Evolutionary conservation across 2,797 vertebrate genomes (phyloP).

Genomic region (Lagorchestes hirsutus): DNA sequence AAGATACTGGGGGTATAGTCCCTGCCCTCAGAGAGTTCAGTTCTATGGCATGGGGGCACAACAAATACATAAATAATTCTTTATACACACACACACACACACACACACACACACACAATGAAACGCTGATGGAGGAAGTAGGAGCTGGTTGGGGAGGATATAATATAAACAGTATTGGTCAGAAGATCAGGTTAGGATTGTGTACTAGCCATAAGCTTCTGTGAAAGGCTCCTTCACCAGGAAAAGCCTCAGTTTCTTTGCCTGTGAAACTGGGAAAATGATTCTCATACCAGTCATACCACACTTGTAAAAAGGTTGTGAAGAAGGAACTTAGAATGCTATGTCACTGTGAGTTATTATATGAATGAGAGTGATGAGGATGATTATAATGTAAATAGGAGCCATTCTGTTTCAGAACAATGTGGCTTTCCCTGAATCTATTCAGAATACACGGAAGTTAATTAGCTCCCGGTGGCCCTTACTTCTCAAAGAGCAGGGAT

Average conservation of each 20-base stretch:
- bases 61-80: not conserved
- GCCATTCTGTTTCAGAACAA: not conserved
- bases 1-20: not conserved
- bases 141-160: not conserved
- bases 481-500: not conserved
- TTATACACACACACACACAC: not conserved
- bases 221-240: not conserved
- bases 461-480: not conserved
- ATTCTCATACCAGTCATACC: not conserved
- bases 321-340: not conserved
- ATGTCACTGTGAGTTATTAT: not conserved
- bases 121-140: not conserved
- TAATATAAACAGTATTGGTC: not conserved
- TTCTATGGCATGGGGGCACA: not conserved
- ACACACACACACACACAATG: not conserved
- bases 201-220: not conserved
- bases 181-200: not conserved
- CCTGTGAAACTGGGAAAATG: not conserved
- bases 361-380: not conserved
- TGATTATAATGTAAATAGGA: not conserved
- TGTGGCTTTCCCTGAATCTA: not conserved
- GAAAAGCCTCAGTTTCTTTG: not conserved
- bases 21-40: not conserved
- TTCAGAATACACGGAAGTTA: not conserved
- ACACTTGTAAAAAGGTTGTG: not conserved